phyloP scores from a whole-genome alignment of 1,140 invertebrate genomes.

The Habropoda laboriosa region DNA sequence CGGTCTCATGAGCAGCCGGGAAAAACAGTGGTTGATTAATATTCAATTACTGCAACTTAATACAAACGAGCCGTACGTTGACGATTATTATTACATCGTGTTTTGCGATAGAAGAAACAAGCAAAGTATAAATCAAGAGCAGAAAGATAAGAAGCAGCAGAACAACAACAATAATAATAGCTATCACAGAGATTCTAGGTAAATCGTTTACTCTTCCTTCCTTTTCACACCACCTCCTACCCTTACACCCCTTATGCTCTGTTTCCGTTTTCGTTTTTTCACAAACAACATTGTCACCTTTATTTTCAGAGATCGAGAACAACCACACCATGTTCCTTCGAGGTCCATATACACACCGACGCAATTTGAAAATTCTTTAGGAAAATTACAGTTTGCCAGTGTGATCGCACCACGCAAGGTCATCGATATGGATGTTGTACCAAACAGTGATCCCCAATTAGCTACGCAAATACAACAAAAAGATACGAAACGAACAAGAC shows the following conservation, averaged over 20 bases:
- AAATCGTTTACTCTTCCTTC: constrained; percentile 20
- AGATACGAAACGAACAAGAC: constrained; percentile 86
- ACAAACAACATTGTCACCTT: background rate
- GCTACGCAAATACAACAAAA: constrained; percentile 77
- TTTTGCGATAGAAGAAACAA: constrained; percentile 78
- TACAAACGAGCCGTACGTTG: constrained; percentile 92
- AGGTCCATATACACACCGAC: constrained; percentile 87
- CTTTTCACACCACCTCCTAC: no score
- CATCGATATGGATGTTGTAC: constrained; percentile 92
- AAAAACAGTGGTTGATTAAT: constrained; percentile 96
- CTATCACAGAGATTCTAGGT: constrained; percentile 78
- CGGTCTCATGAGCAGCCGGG: constrained; percentile 93
- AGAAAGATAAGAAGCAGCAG: constrained; percentile 76
- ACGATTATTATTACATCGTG: constrained; percentile 92
- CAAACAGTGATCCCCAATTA: constrained; percentile 82
- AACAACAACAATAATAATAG: constrained; percentile 75
- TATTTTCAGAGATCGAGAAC: constrained; percentile 75
- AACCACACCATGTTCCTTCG: constrained; percentile 79
- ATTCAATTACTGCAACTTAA: constrained; percentile 95
- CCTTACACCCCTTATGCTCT: constrained; percentile 4
- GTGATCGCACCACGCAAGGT: constrained; percentile 96
- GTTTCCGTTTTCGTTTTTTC: background rate
- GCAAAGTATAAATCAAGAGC: constrained; percentile 80
- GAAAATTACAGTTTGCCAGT: constrained; percentile 93
- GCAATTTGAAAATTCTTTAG: constrained; percentile 96